These are phyloP conservation scores for Poecile montanus DNA, from an alignment of 2,797 vertebrate genomes.

Conservation along the genomic window DNA sequence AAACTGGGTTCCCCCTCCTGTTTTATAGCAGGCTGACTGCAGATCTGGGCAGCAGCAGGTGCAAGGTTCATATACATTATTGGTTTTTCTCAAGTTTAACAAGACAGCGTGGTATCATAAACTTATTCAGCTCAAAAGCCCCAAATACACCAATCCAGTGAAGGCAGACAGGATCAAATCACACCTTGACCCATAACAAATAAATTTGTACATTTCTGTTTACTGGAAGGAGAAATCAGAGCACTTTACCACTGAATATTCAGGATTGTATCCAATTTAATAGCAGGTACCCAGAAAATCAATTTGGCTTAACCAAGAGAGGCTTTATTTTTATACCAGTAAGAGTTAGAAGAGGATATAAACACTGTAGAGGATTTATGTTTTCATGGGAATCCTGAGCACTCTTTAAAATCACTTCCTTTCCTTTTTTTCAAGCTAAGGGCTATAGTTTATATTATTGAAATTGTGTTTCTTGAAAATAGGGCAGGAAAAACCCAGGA, in stretches of 20 bases:
- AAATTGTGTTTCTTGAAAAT: constrained; percentile 16
- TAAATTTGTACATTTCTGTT: neutral
- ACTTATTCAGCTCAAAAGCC: neutral
- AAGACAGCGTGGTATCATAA: rapidly evolving
- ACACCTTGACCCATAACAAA: neutral
- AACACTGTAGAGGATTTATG: constrained; percentile 27
- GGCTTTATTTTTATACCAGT: neutral
- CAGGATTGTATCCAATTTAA: constrained; percentile 11
- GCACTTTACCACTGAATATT: neutral
- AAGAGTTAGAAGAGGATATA: constrained; percentile 40
- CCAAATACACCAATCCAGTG: neutral
- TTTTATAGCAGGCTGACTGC: neutral
- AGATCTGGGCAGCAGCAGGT: neutral
- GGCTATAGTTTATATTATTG: neutral
- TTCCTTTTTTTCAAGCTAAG: neutral
- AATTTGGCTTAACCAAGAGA: constrained; percentile 1
- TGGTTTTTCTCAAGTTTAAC: neutral
- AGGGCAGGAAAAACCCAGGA: neutral
- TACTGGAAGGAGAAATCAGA: neutral
- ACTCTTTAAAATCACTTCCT: constrained; percentile 39
- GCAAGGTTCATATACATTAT: neutral
- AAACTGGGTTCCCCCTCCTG: neutral
- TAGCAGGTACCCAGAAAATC: neutral
- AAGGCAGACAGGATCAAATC: neutral
- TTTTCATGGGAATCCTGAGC: constrained; percentile 1